Evolutionary conservation across 2,888 invertebrate genomes (phyloP).

Genomic region (Pammene fasciana): DNA sequence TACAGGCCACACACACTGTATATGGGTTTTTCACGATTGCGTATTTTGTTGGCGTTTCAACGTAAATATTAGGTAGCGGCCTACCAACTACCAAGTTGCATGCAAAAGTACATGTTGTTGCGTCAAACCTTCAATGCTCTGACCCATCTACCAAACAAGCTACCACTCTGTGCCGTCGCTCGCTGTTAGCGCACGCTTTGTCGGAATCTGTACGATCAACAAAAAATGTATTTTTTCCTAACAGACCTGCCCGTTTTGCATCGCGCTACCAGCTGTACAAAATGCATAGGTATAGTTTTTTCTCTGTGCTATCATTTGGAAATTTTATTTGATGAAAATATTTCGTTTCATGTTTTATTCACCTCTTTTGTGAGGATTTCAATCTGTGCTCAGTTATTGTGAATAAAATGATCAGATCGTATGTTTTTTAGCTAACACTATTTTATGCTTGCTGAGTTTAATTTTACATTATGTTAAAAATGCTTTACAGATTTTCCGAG

Average conservation of each 20-base stretch:
- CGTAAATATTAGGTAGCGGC: too few species aligned
- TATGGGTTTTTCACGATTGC: too few species aligned
- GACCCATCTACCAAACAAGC: slow-evolving; percentile 4
- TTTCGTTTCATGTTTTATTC: slow-evolving; percentile 7
- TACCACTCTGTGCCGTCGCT: slow-evolving; percentile 16
- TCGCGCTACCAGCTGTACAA: slow-evolving; percentile 28
- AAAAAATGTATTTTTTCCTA: slow-evolving; percentile 39
- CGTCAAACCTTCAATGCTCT: not conserved
- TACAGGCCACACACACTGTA: too few species aligned
- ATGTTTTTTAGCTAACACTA: too few species aligned
- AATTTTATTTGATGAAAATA: slow-evolving; percentile 35
- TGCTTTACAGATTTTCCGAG: not conserved
- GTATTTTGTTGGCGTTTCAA: too few species aligned
- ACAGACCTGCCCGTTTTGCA: slow-evolving; percentile 17
- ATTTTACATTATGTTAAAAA: too few species aligned
- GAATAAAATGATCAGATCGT: too few species aligned
- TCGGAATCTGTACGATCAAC: slow-evolving; percentile 42
- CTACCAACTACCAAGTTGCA: too few species aligned
- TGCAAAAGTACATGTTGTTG: too few species aligned
- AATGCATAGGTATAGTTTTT: slow-evolving; percentile 39
- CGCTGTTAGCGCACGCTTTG: slow-evolving; percentile 40
- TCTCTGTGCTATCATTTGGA: slow-evolving; percentile 27
- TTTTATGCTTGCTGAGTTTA: not conserved
- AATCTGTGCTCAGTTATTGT: slow-evolving; percentile 8
- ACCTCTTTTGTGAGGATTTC: slow-evolving; percentile 5